Evolutionary conservation across 2,888 invertebrate genomes (phyloP), one percentile per base, ranked within the genome.

Genomic region (Hecatera dysodea): DNA sequence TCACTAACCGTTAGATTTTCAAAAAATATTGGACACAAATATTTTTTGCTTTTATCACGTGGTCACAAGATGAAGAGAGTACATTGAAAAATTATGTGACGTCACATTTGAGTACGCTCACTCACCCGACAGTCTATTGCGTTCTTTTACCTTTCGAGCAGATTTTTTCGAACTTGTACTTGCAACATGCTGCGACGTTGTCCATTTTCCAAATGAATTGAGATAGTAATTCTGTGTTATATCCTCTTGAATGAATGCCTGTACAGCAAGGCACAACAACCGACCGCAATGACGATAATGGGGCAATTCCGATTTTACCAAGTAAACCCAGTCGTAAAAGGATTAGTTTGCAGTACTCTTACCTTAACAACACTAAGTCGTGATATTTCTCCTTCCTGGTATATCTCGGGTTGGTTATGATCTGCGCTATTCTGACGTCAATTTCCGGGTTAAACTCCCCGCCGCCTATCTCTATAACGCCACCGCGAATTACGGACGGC

Each of bases 341-440:
- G 11, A 27, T 27, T 24, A 11, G 17, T 24, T 64, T 36, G n/a
- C 46, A 8, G 24, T 27, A 22, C 22, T 64, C 57, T 82, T 89
- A 95, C 96, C 91, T 94, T n/a, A 96, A 56, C 12, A 96, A 83
- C 1, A 94, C 93, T 36, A 96, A 72, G 78, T 96, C 96, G 81
- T 96, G 89, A 72, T 96, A 96, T 78, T 95, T 95, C 68, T 90
- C 88, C 15, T 85, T 86, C 48, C 91, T 89, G 19, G 85, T 90
- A 78, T 95, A 95, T 2, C 87, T 77, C 0, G 96, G 95, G 65
- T 95, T 92, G 1, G 82, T 62, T 61, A 90, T 90, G 50, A 90
- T 91, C 33, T 90, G 77, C 0, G 84, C 87, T 66, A 96, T 88
- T 36, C 87, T 85, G 33, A 87, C 86, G 80, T 96, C 96, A 0